Evolutionary conservation across 2,888 invertebrate genomes (phyloP).

Genomic region (Scaptomyza caliginosa): DNA sequence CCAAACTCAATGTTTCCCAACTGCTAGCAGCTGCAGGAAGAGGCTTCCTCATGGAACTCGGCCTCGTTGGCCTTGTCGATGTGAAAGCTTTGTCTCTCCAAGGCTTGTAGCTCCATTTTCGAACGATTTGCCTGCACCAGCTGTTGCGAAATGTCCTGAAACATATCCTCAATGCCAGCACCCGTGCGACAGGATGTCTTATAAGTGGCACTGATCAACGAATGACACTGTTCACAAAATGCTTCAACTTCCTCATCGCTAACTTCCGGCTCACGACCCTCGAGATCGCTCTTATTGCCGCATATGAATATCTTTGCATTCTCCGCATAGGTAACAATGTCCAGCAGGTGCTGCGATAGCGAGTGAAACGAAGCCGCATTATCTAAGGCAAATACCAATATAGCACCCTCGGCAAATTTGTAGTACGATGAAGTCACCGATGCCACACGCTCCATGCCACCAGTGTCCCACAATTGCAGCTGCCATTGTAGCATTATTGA

Average conservation of each 20-base stretch:
- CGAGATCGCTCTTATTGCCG: conserved; percentile 95
- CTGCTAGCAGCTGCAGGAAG: conserved; percentile 83
- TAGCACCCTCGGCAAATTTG: conserved; percentile 97
- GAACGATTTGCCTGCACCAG: conserved; percentile 92
- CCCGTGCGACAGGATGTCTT: conserved; percentile 95
- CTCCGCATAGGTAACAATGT: conserved; percentile 96
- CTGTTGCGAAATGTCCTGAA: conserved; percentile 92
- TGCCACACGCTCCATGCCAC: conserved; percentile 97
- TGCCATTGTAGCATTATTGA: conserved; percentile 79
- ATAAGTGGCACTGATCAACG: conserved; percentile 93
- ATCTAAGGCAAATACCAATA: conserved; percentile 95
- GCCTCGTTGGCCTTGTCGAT: conserved; percentile 86
- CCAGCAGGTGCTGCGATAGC: conserved; percentile 95
- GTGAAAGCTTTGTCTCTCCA: conserved; percentile 91
- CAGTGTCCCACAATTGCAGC: conserved; percentile 98
- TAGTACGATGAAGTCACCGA: conserved; percentile 98
- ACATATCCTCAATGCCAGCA: conserved; percentile 95
- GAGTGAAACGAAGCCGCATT: conserved; percentile 96
- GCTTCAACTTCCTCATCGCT: conserved; percentile 94
- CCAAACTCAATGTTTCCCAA: conserved; percentile 82
- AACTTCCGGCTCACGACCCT: conserved; percentile 89
- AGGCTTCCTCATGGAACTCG: conserved; percentile 84
- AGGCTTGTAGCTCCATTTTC: conserved; percentile 91
- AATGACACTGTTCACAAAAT: conserved; percentile 96
- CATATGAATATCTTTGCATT: conserved; percentile 97